phyloP scores from a whole-genome alignment of 1,140 invertebrate species.

The Plutomurus gul region DNA sequence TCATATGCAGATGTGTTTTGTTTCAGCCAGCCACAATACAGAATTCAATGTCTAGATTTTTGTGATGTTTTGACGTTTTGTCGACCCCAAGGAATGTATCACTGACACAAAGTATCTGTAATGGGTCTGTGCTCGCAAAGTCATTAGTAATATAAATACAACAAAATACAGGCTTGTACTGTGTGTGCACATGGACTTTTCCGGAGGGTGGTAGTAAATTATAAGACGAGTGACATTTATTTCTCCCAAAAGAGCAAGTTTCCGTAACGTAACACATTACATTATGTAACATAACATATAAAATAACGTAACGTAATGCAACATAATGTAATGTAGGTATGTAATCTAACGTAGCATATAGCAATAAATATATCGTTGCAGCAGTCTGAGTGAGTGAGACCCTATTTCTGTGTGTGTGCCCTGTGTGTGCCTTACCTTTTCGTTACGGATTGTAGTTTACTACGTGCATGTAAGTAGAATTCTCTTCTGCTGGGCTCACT shows the following conservation, averaged over 20 bases:
- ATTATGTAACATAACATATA: not conserved
- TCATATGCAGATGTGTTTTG: too few species aligned
- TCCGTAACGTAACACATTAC: not conserved
- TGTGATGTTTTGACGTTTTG: not conserved
- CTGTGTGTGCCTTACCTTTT: too few species aligned
- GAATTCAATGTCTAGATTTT: not conserved
- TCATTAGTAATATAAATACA: constrained; percentile 28
- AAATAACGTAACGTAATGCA: not conserved
- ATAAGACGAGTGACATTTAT: constrained; percentile 27
- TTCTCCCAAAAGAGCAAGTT: constrained; percentile 18
- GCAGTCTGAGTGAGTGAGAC: not conserved
- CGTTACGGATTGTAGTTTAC: too few species aligned
- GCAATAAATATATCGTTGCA: not conserved
- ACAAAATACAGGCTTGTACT: constrained; percentile 23
- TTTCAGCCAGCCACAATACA: too few species aligned
- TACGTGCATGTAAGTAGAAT: too few species aligned
- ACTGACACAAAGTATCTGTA: not conserved
- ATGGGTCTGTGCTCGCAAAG: not conserved
- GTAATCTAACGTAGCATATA: not conserved
- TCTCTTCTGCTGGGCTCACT: too few species aligned
- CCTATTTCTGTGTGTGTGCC: too few species aligned
- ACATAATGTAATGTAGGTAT: constrained; percentile 4
- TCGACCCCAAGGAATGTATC: not conserved
- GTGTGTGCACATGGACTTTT: constrained; percentile 1
- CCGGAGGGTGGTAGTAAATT: constrained; percentile 11